Evolutionary conservation across 2,797 vertebrate genomes (phyloP).

Genomic region (Sebastolobus altivelis): DNA sequence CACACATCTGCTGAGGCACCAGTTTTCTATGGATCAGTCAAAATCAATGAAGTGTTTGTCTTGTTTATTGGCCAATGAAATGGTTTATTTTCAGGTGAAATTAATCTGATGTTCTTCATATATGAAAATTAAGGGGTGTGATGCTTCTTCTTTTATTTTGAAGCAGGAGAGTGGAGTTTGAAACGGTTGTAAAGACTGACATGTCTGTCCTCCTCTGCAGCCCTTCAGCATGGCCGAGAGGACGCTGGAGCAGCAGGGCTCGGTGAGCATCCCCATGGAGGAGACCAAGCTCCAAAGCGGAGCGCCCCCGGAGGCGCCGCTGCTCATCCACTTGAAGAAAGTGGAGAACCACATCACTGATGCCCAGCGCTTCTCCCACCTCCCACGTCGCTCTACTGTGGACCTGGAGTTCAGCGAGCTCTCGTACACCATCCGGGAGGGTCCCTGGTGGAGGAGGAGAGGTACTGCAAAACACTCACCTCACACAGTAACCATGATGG

Average conservation of each 20-base stretch:
- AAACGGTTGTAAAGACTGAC: background rate
- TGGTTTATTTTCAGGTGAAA: background rate
- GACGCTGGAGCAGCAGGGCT: constrained; percentile 83
- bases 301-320: constrained; percentile 86
- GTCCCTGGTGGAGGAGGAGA: constrained; percentile 95
- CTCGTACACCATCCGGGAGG: constrained; percentile 96
- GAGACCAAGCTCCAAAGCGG: constrained; percentile 87
- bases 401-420: constrained; percentile 96
- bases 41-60: background rate
- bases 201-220: constrained; percentile 64
- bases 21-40: background rate
- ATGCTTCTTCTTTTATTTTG: background rate
- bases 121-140: background rate
- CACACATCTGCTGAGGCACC: constrained; percentile 19
- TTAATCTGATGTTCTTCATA: background rate
- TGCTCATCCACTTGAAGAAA: constrained; percentile 97
- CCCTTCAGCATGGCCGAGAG: constrained; percentile 91
- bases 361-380: constrained; percentile 96
- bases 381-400: constrained; percentile 94
- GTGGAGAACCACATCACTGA: constrained; percentile 99
- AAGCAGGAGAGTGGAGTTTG: background rate
- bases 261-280: constrained; percentile 92
- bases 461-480: constrained; percentile 81
- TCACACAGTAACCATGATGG: constrained; percentile 41
- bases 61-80: background rate